A percentile compares a stretch with the other conserved stretches of the same genome.
Evolutionary conservation across 2,113 vertebrate genomes (phyloP).

Genomic region (Lagopus muta): DNA sequence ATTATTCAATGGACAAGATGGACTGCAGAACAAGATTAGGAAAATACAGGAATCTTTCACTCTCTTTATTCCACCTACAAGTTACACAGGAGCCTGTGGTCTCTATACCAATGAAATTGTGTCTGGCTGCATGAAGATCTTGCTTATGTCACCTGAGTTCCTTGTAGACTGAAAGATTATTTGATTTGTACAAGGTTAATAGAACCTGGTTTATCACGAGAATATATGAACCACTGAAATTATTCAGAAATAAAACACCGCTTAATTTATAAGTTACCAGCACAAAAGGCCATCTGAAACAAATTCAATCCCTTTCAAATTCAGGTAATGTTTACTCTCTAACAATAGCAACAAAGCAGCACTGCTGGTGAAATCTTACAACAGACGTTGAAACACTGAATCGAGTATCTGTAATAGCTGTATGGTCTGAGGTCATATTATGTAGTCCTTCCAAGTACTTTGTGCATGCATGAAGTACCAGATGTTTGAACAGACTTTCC

Average conservation of each 20-base stretch:
- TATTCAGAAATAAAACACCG: not conserved
- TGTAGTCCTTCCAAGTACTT: not conserved
- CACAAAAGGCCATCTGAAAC: not conserved
- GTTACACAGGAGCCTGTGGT: not conserved
- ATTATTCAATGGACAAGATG: not conserved
- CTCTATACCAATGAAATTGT: not conserved
- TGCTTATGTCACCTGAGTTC: not conserved
- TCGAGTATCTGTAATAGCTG: not conserved
- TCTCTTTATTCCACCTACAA: not conserved
- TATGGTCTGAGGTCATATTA: not conserved
- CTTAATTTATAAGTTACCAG: not conserved
- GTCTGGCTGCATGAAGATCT: not conserved
- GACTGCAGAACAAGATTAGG: not conserved
- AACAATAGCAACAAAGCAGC: not conserved
- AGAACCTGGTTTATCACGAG: not conserved
- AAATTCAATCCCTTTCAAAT: not conserved
- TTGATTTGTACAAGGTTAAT: not conserved
- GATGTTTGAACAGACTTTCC: not conserved
- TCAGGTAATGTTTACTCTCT: not conserved
- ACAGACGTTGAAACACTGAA: not conserved
- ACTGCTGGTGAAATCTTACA: not conserved
- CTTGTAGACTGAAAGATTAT: not conserved
- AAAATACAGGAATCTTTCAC: not conserved
- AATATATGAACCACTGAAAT: not conserved
- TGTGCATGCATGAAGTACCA: not conserved